Evolutionary conservation across 2,797 vertebrate species (phyloP), one percentile per base, ranked within the genome.

Genomic region (Pristis pectinata): DNA sequence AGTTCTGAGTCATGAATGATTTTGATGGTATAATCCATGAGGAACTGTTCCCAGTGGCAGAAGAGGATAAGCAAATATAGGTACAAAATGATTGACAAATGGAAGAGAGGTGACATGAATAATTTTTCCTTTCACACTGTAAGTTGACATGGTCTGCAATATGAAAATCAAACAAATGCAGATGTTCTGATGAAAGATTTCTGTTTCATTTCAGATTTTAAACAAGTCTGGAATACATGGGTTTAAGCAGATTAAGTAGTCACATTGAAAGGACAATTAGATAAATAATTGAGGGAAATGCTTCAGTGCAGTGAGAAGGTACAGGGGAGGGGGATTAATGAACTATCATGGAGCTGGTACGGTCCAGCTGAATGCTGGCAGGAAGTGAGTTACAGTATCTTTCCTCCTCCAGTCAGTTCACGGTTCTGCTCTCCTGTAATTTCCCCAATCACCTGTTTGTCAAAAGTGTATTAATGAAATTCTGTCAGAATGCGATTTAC

Each of bases 391-490:
- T 64, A 89, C 15, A 64, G 53, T 41, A 27, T 41, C 59, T 67
- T n/a, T 24, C 87, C 59, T 79, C 19, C 27, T 67, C 91, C 87
- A 67, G 59, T 91, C 59, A 41, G 61, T 91, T 41, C 59, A 64
- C 59, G 19, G 8, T 61, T 37, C 59, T 64, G 61, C n/a, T 19
- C 19, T 91, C n/a, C 59, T 8, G 37, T 17, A 61, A 6, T 91
- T 67, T 91, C 87, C 87, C 61, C 37, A 37, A 10, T 41, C 87
- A 91, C n/a, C n/a, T 67, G 59, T 91, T 67, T 67, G 17, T 37
- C 87, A 91, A 64, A 91, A 67, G 61, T 67, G 34, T 53, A 37
- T 41, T 67, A 91, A 41, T 91, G n/a, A 91, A 91, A 91, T 7
- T 7, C n/a, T 41, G 37, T 41, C 59, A 24, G 59, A 64, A 64